A percentile compares a stretch with the other conserved stretches of the same genome.
Conservation (phyloP, 2,113 vertebrate species). For the Lophura nycthemera region DNA sequence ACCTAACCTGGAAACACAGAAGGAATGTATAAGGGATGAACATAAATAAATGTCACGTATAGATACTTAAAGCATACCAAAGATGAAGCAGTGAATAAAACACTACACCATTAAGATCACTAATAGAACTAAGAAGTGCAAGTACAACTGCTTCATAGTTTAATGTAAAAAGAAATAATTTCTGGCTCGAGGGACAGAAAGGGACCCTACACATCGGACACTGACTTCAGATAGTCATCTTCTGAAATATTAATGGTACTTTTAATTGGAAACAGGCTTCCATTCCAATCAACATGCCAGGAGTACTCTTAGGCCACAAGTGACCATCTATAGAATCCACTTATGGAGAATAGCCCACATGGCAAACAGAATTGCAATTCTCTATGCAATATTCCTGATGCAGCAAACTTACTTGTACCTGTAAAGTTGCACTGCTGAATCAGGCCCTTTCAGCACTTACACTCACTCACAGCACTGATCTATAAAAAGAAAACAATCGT, state of each 20-base stretch:
- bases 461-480: conserved; percentile 9
- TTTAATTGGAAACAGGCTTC: not conserved
- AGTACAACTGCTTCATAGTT: not conserved
- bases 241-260: not conserved
- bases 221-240: not conserved
- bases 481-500: not conserved
- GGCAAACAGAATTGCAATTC: not conserved
- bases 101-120: not conserved
- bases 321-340: not conserved
- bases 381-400: not conserved
- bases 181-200: not conserved
- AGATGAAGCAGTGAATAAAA: not conserved
- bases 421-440: conserved; percentile 1
- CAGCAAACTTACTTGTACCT: not conserved
- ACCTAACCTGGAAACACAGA: not conserved
- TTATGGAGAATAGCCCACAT: not conserved
- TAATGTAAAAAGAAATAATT: not conserved
- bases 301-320: not conserved
- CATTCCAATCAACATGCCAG: not conserved
- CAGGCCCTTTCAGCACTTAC: not conserved
- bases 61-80: not conserved
- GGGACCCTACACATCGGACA: not conserved
- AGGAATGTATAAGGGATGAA: not conserved
- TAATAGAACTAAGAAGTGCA: not conserved
- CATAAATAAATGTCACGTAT: not conserved